Conservation (phyloP, 2,888 invertebrate species). For the Leucania comma region DNA sequence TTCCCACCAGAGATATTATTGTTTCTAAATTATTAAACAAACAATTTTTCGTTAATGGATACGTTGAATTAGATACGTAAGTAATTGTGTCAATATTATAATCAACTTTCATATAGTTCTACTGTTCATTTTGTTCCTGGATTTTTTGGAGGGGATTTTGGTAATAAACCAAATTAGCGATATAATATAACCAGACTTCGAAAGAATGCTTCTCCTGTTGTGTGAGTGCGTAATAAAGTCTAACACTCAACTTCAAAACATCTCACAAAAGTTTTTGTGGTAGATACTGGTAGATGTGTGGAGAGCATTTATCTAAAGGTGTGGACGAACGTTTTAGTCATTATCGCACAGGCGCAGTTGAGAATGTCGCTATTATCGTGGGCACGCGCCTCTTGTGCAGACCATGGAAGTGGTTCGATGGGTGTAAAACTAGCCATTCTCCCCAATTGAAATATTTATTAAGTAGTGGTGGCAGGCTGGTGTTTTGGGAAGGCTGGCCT, state of each 20-base stretch:
- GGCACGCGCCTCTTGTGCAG: conserved; percentile 78
- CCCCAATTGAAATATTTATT: neutral
- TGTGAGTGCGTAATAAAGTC: neutral
- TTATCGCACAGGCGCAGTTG: conserved; percentile 74
- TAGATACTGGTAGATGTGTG: conserved; percentile 51
- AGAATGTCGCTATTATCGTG: conserved; percentile 79
- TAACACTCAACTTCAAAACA: conserved; percentile 20
- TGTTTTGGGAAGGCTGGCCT: neutral
- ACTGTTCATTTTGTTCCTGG: too few relatives aligned
- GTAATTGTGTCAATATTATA: too few relatives aligned
- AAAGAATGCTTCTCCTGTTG: too few relatives aligned
- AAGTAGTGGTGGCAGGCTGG: neutral
- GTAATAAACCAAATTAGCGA: too few relatives aligned
- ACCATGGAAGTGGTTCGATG: conserved; percentile 23
- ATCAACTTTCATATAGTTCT: too few relatives aligned
- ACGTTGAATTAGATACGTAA: too few relatives aligned
- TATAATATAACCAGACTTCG: too few relatives aligned
- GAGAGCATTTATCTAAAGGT: conserved; percentile 75
- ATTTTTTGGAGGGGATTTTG: too few relatives aligned
- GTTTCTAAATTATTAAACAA: too few relatives aligned
- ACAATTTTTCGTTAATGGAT: too few relatives aligned
- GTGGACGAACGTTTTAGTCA: conserved; percentile 81
- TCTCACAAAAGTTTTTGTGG: conserved; percentile 44
- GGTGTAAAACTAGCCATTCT: neutral
- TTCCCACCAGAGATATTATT: too few relatives aligned